These are phyloP conservation scores for Hypsibius dujardini DNA, from an alignment of 1,140 invertebrate species.

Conservation along the genomic window DNA sequence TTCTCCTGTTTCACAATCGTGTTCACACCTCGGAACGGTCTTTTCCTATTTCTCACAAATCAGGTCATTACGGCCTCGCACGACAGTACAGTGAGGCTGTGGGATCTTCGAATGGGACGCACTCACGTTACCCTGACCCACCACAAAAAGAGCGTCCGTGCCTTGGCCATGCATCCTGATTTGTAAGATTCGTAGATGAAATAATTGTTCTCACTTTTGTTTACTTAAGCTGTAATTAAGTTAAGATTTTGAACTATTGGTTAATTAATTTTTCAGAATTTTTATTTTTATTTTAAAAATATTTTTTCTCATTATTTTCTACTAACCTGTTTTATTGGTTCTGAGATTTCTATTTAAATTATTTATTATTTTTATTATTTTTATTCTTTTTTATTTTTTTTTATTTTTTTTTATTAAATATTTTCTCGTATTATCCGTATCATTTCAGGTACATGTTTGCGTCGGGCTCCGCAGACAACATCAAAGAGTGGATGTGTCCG, in stretches of 20 bases:
- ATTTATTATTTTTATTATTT: conserved; percentile 20
- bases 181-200: conserved; percentile 37
- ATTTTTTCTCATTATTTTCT: no score
- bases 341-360: conserved; percentile 24
- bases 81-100: conserved; percentile 62
- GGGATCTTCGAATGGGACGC: conserved; percentile 91
- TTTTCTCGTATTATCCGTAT: conserved; percentile 24
- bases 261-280: no score
- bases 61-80: conserved; percentile 49
- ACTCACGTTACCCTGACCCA: conserved; percentile 87
- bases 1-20: background rate
- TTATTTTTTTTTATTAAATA: no score
- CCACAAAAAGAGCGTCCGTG: conserved; percentile 93
- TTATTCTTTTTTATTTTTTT: no score
- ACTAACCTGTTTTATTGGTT: no score
- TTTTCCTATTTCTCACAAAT: conserved; percentile 19
- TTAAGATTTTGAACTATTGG: no score
- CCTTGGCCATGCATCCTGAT: conserved; percentile 72
- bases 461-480: conserved; percentile 91
- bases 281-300: no score
- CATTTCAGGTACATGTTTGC: conserved; percentile 70
- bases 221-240: no score
- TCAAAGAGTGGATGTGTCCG: conserved; percentile 97
- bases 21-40: conserved; percentile 18
- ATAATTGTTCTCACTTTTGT: no score